Evolutionary conservation across 2,888 invertebrate species (phyloP), one percentile per base, ranked within the genome.

Genomic region (Choristoneura rosaceana): DNA sequence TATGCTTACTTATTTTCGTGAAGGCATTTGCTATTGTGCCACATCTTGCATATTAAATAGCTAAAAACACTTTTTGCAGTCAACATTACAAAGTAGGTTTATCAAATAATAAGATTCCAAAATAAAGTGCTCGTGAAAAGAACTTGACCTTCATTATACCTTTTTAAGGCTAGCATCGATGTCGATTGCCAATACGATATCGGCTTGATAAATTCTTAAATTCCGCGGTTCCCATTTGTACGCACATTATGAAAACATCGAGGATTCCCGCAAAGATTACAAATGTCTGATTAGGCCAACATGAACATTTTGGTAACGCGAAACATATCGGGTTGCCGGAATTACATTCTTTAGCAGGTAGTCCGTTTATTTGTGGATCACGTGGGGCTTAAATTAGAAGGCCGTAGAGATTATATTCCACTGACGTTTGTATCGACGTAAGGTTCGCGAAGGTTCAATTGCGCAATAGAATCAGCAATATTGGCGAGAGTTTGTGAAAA

Each of bases 191-290:
- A 47, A 67, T 67, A 3, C 71, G 71, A 61, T 59, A 43, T 52
- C 25, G 15, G 15, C 12, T 63, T 47, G 50, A 45, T 52, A 73
- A 58, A 67, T 68, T 34, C 62, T 47, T 17, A 25, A 63, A 73
- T 63, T 68, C 63, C 38, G 15, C 47, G 15, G 17, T 43, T 25
- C 60, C 43, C 52, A 73, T 64, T 68, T 69, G 73, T 73, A 73
- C 59, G 43, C 34, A 60, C 68, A 73, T 55, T 67, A 62, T 73
- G 71, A 68, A 71, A 73, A 68, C 68, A 58, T 64, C 73, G 50
- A 59, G 50, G 43, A 73, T 68, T 62, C 71, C 64, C 69, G 58
- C 66, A 62, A 71, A 73, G 73, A 73, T 73, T 73, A 73, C 73
- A 69, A 73, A 73, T 69, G 68, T 25, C 69, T 73, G 73, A 73